Evolutionary conservation across 2,113 vertebrate genomes (phyloP).

Genomic region (Cheilinus undulatus): DNA sequence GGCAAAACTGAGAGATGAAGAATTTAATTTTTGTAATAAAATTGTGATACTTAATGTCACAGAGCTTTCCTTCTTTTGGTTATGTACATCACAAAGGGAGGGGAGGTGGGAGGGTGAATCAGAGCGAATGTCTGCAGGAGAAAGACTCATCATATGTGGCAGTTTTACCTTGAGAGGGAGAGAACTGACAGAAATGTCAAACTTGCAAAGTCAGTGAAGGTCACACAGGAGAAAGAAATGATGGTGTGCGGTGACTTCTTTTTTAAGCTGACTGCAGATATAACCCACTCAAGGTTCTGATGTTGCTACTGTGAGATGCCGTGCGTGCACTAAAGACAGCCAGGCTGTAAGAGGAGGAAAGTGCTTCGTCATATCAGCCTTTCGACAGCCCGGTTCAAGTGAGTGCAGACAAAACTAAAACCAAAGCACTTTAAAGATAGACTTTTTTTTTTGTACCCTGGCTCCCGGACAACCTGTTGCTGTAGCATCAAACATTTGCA

Average conservation of each 20-base stretch:
- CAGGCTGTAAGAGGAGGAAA: slow-evolving; percentile 32
- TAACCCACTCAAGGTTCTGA: slow-evolving; percentile 3
- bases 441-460: slow-evolving; percentile 9
- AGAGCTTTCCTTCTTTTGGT: slow-evolving; percentile 54
- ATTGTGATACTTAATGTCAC: slow-evolving; percentile 84
- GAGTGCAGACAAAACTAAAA: slow-evolving; percentile 23
- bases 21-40: slow-evolving; percentile 89
- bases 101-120: neutral
- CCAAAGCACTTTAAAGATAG: neutral
- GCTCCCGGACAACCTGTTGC: slow-evolving; percentile 43
- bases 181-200: neutral
- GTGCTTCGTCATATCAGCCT: slow-evolving; percentile 51
- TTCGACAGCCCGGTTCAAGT: slow-evolving; percentile 11
- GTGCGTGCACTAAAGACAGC: slow-evolving; percentile 25
- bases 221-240: slow-evolving; percentile 15
- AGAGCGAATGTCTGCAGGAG: neutral
- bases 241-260: neutral
- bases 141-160: neutral
- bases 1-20: slow-evolving; percentile 86
- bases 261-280: slow-evolving; percentile 40
- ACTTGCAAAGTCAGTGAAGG: slow-evolving; percentile 35
- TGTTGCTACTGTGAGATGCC: slow-evolving; percentile 33
- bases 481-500: neutral
- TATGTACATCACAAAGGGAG: slow-evolving; percentile 7
- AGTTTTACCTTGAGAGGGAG: neutral